Evolutionary conservation across 2,888 invertebrate genomes (phyloP), one percentile per base, ranked within the genome.

Genomic region (Pinctada fucata): DNA sequence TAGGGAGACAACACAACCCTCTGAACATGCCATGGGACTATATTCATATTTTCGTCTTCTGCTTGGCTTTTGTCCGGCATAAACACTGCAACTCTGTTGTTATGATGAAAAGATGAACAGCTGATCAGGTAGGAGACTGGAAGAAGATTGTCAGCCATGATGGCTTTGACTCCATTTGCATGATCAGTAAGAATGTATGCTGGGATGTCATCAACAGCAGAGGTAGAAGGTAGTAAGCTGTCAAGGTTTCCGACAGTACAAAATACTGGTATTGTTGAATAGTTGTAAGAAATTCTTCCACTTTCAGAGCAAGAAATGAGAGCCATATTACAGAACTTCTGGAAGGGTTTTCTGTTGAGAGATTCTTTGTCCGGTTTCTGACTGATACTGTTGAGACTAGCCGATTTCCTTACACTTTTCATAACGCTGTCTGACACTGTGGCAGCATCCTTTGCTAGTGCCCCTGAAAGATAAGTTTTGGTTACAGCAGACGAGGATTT

Each of bases 1-100:
- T 73, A 73, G 16, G 73, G 64, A 45, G 73, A 73, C 6, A 73
- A 66, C 49, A 49, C 48, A 2, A 63, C 66, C 50, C 49, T 48
- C 48, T 66, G n/a, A 48, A 73, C 16, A 49, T 47, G 2, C 48
- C 48, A 73, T 47, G 45, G 1, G 10, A 16, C 2, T n/a, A n/a
- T 10, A 5, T 8, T 6, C 13, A 8, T 16, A 16, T n/a, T 71
- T 5, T 16, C 52, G 6, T 71, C 71, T 16, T n/a, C 6, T 49
- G 2, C 52, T 3, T 71, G 51, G 13, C 45, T 47, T 51, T 51
- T 52, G 4, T 50, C 45, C 3, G 52, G 8, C 51, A 70, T 49
- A 16, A 49, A 10, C 2, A 58, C 58, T 10, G 6, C 58, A 13
- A 58, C 13, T 58, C 58, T 58, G 13, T 10, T 13, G 58, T 58